Conservation (phyloP, 2,113 vertebrate genomes). For the Carassius gibelio region DNA sequence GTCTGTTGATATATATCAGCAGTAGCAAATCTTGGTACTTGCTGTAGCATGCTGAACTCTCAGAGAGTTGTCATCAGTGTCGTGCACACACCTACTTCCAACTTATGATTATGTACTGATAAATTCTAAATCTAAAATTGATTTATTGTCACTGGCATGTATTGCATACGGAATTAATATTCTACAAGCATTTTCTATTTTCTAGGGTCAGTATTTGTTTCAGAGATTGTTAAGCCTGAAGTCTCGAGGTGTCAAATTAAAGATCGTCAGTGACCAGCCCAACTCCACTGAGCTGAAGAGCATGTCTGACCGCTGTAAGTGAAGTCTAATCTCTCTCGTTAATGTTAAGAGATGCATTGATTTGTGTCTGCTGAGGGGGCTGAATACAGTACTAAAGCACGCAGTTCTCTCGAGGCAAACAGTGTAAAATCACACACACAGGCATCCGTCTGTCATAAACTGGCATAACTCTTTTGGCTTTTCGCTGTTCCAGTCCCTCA, state of each 20-base stretch:
- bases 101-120: background rate
- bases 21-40: no score
- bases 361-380: background rate
- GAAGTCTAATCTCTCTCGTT: background rate
- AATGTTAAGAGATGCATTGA: constrained; percentile 16
- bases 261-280: constrained; percentile 70
- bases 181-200: background rate
- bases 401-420: constrained; percentile 39
- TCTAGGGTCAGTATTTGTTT: constrained; percentile 72
- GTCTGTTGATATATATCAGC: no score
- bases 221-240: constrained; percentile 72
- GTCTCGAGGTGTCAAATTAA: constrained; percentile 70
- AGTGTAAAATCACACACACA: constrained; percentile 34
- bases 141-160: background rate
- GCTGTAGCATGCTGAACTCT: no score
- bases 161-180: background rate
- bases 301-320: constrained; percentile 68
- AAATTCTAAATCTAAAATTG: background rate
- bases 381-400: background rate
- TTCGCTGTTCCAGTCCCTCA: constrained; percentile 11
- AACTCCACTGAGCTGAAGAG: constrained; percentile 68
- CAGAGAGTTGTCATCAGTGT: no score
- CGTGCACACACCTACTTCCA: background rate
- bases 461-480: background rate
- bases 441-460: constrained; percentile 38